Evolutionary conservation across 2,888 invertebrate genomes (phyloP).

Genomic region (Alloplasta piceator): DNA sequence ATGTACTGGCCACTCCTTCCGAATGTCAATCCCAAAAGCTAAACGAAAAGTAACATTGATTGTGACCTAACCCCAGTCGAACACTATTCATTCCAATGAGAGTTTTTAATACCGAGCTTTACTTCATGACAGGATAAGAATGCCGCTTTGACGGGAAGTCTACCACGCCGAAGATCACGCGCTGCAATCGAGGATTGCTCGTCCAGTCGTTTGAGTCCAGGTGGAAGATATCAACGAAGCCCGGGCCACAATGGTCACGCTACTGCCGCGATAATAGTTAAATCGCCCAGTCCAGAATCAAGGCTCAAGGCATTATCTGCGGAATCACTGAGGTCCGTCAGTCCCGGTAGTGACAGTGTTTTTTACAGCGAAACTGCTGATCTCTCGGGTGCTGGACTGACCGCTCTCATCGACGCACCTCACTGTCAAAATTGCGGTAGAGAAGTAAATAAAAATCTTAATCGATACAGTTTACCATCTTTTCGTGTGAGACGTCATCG

Average conservation of each 20-base stretch:
- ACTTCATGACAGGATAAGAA: slow-evolving; percentile 85
- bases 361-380: slow-evolving; percentile 93
- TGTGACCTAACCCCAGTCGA: too few species aligned
- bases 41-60: too few species aligned
- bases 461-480: too few species aligned
- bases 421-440: slow-evolving; percentile 94
- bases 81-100: background rate
- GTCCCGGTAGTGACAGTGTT: slow-evolving; percentile 95
- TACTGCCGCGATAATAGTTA: slow-evolving; percentile 74
- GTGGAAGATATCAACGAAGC: slow-evolving; percentile 81
- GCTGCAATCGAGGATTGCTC: slow-evolving; percentile 84
- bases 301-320: slow-evolving; percentile 92
- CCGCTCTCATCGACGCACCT: slow-evolving; percentile 79
- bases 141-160: slow-evolving; percentile 87
- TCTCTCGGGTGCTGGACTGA: slow-evolving; percentile 79
- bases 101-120: background rate
- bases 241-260: slow-evolving; percentile 82
- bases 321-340: slow-evolving; percentile 94
- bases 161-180: slow-evolving; percentile 87
- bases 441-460: slow-evolving; percentile 85
- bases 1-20: too few species aligned
- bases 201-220: slow-evolving; percentile 81
- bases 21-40: too few species aligned
- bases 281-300: slow-evolving; percentile 84
- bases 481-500: too few species aligned